These are phyloP conservation scores for Periparus ater DNA, from an alignment of 2,797 vertebrate species.

Conservation along the genomic window DNA sequence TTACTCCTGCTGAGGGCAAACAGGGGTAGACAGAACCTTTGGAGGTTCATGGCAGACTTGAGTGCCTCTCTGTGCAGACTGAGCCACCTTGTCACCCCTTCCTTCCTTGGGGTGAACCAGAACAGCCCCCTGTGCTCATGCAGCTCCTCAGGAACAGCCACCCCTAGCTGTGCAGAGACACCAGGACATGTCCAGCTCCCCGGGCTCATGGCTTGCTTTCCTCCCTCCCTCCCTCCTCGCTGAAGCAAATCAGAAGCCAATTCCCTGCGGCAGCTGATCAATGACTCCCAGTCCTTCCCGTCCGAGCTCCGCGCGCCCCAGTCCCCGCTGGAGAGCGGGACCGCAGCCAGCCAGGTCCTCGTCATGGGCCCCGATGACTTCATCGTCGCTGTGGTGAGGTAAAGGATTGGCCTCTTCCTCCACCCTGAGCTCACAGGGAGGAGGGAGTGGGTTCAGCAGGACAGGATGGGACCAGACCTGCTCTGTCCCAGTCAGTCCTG, in stretches of 20 bases:
- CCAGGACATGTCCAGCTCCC: not conserved
- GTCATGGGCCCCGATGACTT: slow-evolving; percentile 96
- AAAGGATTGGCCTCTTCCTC: not conserved
- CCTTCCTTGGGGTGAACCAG: not conserved
- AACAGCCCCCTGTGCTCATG: not conserved
- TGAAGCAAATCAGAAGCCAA: slow-evolving; percentile 87
- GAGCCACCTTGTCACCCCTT: not conserved
- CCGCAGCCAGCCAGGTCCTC: slow-evolving; percentile 88
- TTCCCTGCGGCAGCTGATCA: slow-evolving; percentile 87
- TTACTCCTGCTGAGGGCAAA: not conserved
- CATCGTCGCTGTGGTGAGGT: slow-evolving; percentile 95
- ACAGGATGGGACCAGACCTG: not conserved
- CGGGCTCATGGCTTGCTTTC: not conserved
- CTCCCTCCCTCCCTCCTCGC: not conserved
- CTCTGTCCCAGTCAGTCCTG: not conserved
- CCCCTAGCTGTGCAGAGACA: not conserved
- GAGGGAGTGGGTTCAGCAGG: not conserved
- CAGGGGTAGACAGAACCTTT: not conserved
- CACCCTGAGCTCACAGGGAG: not conserved
- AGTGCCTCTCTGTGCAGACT: not conserved
- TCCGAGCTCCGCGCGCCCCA: slow-evolving; percentile 75
- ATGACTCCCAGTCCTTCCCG: slow-evolving; percentile 82
- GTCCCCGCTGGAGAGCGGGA: slow-evolving; percentile 78
- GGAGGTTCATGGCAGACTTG: not conserved
- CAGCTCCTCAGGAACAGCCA: fast-evolving